Evolutionary conservation across 2,888 invertebrate genomes (phyloP).

Genomic region (Troides helena): DNA sequence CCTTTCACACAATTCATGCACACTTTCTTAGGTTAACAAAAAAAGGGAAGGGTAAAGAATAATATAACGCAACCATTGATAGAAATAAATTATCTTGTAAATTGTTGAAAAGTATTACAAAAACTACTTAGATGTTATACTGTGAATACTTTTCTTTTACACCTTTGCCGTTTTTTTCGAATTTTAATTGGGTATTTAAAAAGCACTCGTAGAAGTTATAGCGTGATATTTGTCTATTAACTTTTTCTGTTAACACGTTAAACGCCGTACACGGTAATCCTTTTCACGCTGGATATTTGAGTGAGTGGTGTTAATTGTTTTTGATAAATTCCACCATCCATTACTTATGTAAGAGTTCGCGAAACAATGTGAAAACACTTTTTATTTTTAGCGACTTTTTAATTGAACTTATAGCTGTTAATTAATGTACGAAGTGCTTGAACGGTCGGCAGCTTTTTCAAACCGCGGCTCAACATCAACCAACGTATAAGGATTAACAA

Average conservation of each 20-base stretch:
- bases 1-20: too few relatives aligned
- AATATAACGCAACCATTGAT: background rate
- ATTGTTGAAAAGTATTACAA: background rate
- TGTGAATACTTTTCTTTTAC: background rate
- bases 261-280: constrained; percentile 24
- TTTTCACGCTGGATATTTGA: constrained; percentile 20
- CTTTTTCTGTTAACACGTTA: constrained; percentile 14
- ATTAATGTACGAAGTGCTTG: too few relatives aligned
- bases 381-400: background rate
- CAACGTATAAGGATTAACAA: too few relatives aligned
- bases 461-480: too few relatives aligned
- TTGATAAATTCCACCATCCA: constrained; percentile 18
- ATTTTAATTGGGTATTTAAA: constrained; percentile 9
- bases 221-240: constrained; percentile 24
- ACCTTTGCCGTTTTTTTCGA: background rate
- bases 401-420: background rate
- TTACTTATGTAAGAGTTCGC: constrained; percentile 14
- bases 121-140: background rate
- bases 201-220: constrained; percentile 12
- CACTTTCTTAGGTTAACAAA: too few relatives aligned
- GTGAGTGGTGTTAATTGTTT: constrained; percentile 26
- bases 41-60: too few relatives aligned
- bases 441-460: too few relatives aligned
- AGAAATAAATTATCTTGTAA: background rate
- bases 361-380: background rate